Evolutionary conservation across 1,140 invertebrate genomes (phyloP).

Genomic region (Zaprionus davidi): DNA sequence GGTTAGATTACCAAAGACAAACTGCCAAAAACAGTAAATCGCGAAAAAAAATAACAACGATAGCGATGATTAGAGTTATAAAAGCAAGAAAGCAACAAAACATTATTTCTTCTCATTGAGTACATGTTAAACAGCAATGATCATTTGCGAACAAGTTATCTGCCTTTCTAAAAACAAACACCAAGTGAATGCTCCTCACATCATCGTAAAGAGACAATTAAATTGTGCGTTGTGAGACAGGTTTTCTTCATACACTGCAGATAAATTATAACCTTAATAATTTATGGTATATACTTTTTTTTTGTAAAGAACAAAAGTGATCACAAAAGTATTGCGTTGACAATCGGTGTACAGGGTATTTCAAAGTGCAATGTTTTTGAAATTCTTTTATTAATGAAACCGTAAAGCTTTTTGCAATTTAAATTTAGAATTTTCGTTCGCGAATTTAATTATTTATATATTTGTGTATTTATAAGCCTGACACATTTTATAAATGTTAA

Average conservation of each 20-base stretch:
- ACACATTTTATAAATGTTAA: not conserved
- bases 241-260: conserved; percentile 11
- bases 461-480: too few relatives aligned
- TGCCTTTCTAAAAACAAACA: conserved; percentile 28
- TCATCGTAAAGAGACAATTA: conserved; percentile 4
- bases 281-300: not conserved
- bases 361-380: too few relatives aligned
- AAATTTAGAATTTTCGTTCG: not conserved
- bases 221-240: conserved; percentile 4
- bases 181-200: not conserved
- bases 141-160: conserved; percentile 5
- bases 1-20: conserved; percentile 31
- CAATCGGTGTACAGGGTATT: not conserved
- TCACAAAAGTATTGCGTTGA: not conserved
- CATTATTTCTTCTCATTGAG: conserved; percentile 6
- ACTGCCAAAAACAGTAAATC: conserved; percentile 36
- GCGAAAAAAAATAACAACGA: conserved; percentile 28
- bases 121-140: conserved; percentile 10
- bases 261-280: not conserved
- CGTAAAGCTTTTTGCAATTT: not conserved
- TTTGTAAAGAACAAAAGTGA: not conserved
- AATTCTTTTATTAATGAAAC: not conserved
- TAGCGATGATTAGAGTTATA: conserved; percentile 26
- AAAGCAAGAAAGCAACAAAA: not conserved
- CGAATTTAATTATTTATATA: not conserved